phyloP scores from a whole-genome alignment of 2,113 vertebrate species.

The Atrichornis clamosus region DNA sequence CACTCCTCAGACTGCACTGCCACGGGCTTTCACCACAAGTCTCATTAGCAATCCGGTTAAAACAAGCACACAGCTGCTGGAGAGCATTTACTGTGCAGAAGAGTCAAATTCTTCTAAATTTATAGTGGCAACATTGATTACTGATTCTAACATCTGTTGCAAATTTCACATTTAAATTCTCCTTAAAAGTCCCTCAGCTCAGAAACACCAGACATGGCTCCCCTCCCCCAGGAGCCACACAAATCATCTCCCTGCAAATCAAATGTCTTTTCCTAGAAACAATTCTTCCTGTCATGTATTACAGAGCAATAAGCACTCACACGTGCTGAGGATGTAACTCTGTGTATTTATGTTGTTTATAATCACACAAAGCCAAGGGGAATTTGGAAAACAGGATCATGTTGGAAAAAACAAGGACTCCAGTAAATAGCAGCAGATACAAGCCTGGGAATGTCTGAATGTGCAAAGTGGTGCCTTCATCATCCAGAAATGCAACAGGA shows the following conservation, averaged over 20 bases:
- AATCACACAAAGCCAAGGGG: neutral
- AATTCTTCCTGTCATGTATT: neutral
- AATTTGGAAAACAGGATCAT: neutral
- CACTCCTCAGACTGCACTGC: neutral
- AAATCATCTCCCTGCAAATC: neutral
- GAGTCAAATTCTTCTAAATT: conserved; percentile 43
- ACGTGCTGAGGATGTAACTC: neutral
- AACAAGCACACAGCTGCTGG: conserved; percentile 43
- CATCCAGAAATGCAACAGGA: neutral
- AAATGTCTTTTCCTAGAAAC: neutral
- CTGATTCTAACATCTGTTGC: conserved; percentile 43
- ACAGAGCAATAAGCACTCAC: neutral
- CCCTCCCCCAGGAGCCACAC: neutral
- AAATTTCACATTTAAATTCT: conserved; percentile 54
- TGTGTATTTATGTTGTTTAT: neutral
- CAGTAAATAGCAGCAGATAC: neutral
- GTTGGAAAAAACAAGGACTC: neutral
- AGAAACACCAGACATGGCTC: neutral
- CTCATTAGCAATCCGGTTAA: conserved; percentile 48
- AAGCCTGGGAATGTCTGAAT: neutral
- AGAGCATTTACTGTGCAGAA: neutral
- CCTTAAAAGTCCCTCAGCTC: conserved; percentile 7
- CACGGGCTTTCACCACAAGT: conserved; percentile 6
- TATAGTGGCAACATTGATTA: conserved; percentile 51
- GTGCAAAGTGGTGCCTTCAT: neutral